Evolutionary conservation across 2,113 vertebrate genomes (phyloP), one percentile per base, ranked within the genome.

Genomic region (Phyllopteryx taeniolatus): DNA sequence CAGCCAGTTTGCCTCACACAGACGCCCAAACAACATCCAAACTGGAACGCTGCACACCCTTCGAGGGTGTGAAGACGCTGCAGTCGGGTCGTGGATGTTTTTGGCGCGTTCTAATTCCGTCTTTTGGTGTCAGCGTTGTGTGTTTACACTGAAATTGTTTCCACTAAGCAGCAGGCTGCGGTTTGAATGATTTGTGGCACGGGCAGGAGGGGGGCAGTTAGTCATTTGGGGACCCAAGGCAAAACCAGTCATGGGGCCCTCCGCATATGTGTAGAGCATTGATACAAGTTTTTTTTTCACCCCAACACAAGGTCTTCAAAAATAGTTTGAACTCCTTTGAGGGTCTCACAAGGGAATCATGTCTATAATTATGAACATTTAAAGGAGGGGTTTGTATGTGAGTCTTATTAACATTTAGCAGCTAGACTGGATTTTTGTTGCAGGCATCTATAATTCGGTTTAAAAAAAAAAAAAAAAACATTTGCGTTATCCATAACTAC

Each of bases 1-100:
- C 75, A 79, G 51, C 82, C 77, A 78, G 83, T 83, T 85, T 67
- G 62, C 27, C 39, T 66, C 63, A 13, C 44, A 5, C 39, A 43
- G 62, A 43, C 62, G 39, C 62, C 62, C 20, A 42, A 64, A n/a
- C 39, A 44, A 43, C 39, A 64, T n/a, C 62, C 17, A 4, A 39
- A 62, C 15, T 44, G 22, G 17, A 43, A 44, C 8, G n/a, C 31
- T 15, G 14, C 27, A 43, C 42, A 46, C n/a, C 39, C 13, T n/a
- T 64, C 19, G 11, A 65, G 42, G 63, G 20, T 22, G 42, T 65
- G 42, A 19, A 63, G 63, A 4, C 43, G 63, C 39, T 22, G 39
- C 43, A 11, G 10, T 64, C 5, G 60, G 14, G 17, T 11, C 53
- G 10, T 9, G 15, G 9, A 22, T 10, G 20, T n/a, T 7, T 8